Conservation (phyloP, 2,888 invertebrate species). For the Chironomus tentans region DNA sequence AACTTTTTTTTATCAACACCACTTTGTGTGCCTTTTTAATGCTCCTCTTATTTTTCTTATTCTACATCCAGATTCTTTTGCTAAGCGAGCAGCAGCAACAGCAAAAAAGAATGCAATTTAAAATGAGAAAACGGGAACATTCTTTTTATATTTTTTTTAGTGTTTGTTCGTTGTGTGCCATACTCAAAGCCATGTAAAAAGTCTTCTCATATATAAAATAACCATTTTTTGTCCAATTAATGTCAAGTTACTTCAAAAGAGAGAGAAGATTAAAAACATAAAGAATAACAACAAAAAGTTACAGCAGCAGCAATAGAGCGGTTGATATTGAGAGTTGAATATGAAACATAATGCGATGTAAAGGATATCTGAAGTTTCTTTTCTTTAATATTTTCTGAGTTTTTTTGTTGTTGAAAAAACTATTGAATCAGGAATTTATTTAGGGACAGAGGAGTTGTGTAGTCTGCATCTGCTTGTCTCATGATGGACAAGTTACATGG, state of each 20-base stretch:
- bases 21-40: no score
- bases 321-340: not conserved
- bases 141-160: not conserved
- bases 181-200: not conserved
- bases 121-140: not conserved
- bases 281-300: not conserved
- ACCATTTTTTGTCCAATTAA: constrained; percentile 24
- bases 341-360: not conserved
- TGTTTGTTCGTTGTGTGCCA: not conserved
- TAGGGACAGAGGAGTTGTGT: no score
- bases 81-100: not conserved
- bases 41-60: no score
- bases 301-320: not conserved
- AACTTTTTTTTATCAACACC: not conserved
- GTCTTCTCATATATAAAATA: not conserved
- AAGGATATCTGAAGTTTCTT: not conserved
- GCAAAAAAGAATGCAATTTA: not conserved
- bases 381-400: not conserved
- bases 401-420: no score
- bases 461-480: no score
- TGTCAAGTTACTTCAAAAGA: constrained; percentile 10
- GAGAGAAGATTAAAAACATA: constrained; percentile 6
- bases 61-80: not conserved
- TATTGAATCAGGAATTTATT: no score
- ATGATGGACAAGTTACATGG: no score